A percentile compares a stretch with the other conserved stretches of the same genome.
Conservation (phyloP, 2,113 vertebrate species). For the Nanorana parkeri region DNA sequence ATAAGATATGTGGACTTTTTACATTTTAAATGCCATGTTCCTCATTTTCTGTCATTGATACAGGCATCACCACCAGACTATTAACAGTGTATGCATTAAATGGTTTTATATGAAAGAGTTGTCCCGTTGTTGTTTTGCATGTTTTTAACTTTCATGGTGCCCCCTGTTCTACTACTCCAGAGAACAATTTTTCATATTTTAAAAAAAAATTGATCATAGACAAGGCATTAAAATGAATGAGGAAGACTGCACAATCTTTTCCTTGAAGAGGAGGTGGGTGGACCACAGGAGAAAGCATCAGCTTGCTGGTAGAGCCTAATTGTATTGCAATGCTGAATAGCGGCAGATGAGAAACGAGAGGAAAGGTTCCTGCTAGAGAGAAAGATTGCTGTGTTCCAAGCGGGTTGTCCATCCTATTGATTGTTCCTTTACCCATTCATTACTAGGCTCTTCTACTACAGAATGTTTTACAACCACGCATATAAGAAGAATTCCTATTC, state of each 20-base stretch:
- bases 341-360: conserved; percentile 38
- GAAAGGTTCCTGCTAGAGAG: background rate
- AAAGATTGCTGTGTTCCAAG: background rate
- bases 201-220: conserved; percentile 7
- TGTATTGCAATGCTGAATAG: conserved; percentile 29
- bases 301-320: conserved; percentile 34
- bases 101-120: background rate
- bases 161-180: background rate
- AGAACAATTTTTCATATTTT: conserved; percentile 30
- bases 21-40: background rate
- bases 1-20: background rate
- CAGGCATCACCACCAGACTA: background rate
- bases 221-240: conserved; percentile 51
- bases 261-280: conserved; percentile 6
- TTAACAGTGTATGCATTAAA: background rate
- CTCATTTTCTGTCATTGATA: no score
- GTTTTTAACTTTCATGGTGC: background rate
- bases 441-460: background rate
- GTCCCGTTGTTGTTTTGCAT: background rate
- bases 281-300: conserved; percentile 6
- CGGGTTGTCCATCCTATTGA: background rate
- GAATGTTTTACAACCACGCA: background rate
- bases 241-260: conserved; percentile 28
- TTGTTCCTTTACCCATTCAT: conserved; percentile 18
- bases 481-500: no score